Base-by-base conservation (phyloP, 2,888 invertebrate species). In the Papilio gigon region DNA sequence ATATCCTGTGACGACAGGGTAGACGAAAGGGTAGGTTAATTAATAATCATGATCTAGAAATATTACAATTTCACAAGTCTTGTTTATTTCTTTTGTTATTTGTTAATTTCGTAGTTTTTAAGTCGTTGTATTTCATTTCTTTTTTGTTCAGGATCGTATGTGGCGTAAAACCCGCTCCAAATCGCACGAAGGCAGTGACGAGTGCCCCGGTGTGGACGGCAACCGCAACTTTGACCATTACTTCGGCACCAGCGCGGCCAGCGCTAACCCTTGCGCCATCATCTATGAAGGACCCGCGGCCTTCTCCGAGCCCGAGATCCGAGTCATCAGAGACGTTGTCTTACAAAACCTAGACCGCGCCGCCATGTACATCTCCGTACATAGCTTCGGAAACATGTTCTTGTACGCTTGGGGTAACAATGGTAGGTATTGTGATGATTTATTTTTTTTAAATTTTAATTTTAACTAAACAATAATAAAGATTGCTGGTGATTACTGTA, bases 161-260 rank as follows among this genome's bases (percentile, higher is more conserved):
- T 96, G 95, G 95, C 93, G 95, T 33, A 96, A 96, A 80, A 96
- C 95, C 2, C 93, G 95, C 1, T 93, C 94, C 0, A 88, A 82
- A 0, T 82, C 84, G 12, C 78, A 87, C n/a, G 82, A 81, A 0
- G 88, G 86, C 35, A 76, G 86, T 25, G 82, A 86, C 0, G 74
- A 76, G 0, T 97, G 96, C 75, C 85, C 87, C 6, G 97, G 97
- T n/a, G 94, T 94, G 0, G 97, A 97, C 79, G 94, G 94, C 0
- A 97, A 97, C 84, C 92, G 97, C 33, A 97, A 97, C 86, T 97
- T 95, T 78, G 95, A 93, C 69, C 94, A 93, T 76, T 85, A 94
- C 72, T 96, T 96, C 95, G 94, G 93, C 86, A 93, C 92, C 84
- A 86, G 75, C 70, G 92, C 84, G 0, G 84, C 82, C 9, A 91